Conservation (phyloP, 2,888 invertebrate genomes). For the Archips crataeganus region DNA sequence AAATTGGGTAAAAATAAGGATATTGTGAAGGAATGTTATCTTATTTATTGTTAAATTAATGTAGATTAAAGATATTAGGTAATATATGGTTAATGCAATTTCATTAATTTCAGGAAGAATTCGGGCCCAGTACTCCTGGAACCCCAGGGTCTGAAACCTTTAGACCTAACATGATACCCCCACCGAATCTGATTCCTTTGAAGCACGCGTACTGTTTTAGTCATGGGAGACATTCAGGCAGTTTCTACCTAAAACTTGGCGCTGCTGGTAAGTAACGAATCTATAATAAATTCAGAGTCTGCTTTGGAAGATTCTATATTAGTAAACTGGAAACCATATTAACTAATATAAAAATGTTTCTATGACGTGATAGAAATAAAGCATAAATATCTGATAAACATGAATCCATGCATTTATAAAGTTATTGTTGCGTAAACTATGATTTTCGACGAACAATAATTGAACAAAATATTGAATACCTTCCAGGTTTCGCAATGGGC, state of each 20-base stretch:
- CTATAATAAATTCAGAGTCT: neutral
- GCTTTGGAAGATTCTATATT: neutral
- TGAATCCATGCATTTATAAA: too few relatives aligned
- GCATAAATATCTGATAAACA: too few relatives aligned
- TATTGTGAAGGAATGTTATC: too few relatives aligned
- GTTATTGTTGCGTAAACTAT: too few relatives aligned
- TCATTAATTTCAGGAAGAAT: constrained; percentile 55
- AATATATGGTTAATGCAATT: neutral
- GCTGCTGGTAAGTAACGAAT: constrained; percentile 85
- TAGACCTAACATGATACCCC: constrained; percentile 57
- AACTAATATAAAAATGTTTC: neutral
- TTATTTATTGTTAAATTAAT: too few relatives aligned
- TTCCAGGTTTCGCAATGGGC: constrained; percentile 91
- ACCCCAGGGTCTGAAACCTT: constrained; percentile 53
- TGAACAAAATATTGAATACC: neutral
- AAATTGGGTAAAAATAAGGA: too few relatives aligned
- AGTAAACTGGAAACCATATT: neutral
- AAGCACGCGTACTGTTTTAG: constrained; percentile 88
- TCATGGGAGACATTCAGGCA: constrained; percentile 89
- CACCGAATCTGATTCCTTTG: constrained; percentile 74
- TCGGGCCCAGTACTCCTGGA: constrained; percentile 49
- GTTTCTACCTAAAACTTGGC: constrained; percentile 90
- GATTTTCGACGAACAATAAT: neutral
- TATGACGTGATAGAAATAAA: too few relatives aligned
- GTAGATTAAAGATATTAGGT: neutral